A percentile compares a stretch with the other conserved stretches of the same genome.
Evolutionary conservation across 2,113 vertebrate species (phyloP).

Genomic region (Myotis davidii): DNA sequence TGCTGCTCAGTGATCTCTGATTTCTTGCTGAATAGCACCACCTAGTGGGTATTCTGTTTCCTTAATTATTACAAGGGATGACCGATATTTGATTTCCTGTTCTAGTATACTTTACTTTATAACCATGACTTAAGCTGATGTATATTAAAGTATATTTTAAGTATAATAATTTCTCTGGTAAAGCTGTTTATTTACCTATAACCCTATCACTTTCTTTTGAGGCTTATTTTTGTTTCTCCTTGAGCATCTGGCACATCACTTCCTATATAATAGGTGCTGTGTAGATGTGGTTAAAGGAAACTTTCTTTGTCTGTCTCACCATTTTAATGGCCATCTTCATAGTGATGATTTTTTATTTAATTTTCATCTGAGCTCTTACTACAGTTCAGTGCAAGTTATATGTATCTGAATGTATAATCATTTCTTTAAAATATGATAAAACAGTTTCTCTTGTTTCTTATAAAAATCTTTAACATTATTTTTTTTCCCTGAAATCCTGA

Average conservation of each 20-base stretch:
- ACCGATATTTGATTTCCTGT: neutral
- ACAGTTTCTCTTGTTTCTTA: neutral
- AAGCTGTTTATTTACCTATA: neutral
- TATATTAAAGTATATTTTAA: neutral
- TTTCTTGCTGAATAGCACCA: slow-evolving; percentile 69
- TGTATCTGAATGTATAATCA: neutral
- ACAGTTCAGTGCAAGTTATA: neutral
- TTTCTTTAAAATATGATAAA: neutral
- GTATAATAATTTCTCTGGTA: neutral
- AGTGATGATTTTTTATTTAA: neutral
- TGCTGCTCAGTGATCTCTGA: neutral
- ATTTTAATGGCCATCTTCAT: neutral
- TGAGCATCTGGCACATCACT: neutral
- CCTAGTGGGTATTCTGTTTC: slow-evolving; percentile 30
- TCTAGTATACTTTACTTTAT: slow-evolving; percentile 1
- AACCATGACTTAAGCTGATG: neutral
- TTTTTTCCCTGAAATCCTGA: neutral
- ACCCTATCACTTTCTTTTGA: neutral
- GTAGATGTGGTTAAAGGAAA: neutral
- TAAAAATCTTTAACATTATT: neutral
- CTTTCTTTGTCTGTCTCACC: neutral
- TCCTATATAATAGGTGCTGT: neutral
- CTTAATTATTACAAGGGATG: neutral
- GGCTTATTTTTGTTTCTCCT: neutral
- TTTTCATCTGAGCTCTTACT: neutral